phyloP scores from a whole-genome alignment of 2,888 invertebrate species.

The Pimpla rufipes region DNA sequence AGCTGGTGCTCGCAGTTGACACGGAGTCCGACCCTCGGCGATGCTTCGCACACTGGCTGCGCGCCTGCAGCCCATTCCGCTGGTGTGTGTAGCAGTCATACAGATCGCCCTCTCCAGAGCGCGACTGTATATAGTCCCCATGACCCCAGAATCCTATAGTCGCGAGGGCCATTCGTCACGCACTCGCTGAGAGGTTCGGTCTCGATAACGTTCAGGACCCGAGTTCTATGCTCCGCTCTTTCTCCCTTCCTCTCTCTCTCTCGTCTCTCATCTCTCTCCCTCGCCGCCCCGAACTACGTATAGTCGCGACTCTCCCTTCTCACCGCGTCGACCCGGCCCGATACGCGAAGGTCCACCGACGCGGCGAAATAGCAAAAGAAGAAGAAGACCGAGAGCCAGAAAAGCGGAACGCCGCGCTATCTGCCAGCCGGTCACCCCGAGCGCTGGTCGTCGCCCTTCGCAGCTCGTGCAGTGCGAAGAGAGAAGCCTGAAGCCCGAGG shows the following conservation, averaged over 20 bases:
- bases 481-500: conserved; percentile 69
- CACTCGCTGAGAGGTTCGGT: conserved; percentile 83
- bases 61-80: conserved; percentile 31
- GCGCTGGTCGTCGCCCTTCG: too few relatives aligned
- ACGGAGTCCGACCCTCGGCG: conserved; percentile 49
- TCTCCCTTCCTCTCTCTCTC: background rate
- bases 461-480: background rate
- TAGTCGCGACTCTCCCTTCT: conserved; percentile 2
- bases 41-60: too few relatives aligned
- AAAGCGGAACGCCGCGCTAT: too few relatives aligned
- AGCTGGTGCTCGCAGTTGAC: conserved; percentile 67
- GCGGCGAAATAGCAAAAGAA: background rate
- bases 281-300: too few relatives aligned
- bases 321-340: conserved; percentile 25
- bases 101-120: conserved; percentile 15
- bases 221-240: conserved; percentile 52
- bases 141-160: conserved; percentile 78
- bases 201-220: conserved; percentile 80
- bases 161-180: conserved; percentile 84
- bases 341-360: conserved; percentile 23
- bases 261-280: background rate
- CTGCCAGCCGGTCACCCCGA: too few relatives aligned
- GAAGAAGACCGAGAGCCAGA: too few relatives aligned
- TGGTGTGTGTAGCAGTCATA: background rate
- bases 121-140: conserved; percentile 33